Evolutionary conservation across 2,113 vertebrate genomes (phyloP).

Genomic region (Gorsachius goisagi): DNA sequence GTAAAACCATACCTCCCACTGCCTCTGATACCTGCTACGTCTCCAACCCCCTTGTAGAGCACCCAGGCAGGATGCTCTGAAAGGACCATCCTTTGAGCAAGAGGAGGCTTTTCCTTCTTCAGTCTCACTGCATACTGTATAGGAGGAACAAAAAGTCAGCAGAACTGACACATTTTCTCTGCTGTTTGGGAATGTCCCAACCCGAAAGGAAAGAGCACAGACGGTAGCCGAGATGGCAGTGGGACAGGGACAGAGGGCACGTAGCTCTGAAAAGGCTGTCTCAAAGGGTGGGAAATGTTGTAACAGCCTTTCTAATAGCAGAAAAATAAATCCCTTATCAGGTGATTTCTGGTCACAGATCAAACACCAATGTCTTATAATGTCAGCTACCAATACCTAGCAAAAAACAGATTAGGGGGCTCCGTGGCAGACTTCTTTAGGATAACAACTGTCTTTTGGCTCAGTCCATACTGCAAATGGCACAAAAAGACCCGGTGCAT

Average conservation of each 20-base stretch:
- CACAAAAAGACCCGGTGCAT: neutral
- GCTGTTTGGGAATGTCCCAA: neutral
- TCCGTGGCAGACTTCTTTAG: neutral
- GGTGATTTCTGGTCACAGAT: neutral
- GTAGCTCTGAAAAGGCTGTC: fast-evolving
- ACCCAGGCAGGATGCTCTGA: neutral
- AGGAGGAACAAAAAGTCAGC: neutral
- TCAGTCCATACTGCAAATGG: neutral
- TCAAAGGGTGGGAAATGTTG: neutral
- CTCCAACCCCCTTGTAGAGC: neutral
- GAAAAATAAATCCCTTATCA: neutral
- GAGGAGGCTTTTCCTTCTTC: neutral
- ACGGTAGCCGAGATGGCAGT: neutral
- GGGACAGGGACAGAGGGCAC: neutral
- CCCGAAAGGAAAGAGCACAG: neutral
- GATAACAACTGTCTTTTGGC: neutral
- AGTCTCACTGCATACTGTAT: neutral
- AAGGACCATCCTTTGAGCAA: neutral
- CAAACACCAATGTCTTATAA: neutral
- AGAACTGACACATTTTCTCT: neutral
- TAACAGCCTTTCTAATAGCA: neutral
- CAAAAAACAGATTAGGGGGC: neutral
- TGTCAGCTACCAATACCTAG: neutral
- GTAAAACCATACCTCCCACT: neutral
- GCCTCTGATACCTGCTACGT: neutral